Conservation (phyloP, 2,113 vertebrate genomes). For the Delphinus delphis region DNA sequence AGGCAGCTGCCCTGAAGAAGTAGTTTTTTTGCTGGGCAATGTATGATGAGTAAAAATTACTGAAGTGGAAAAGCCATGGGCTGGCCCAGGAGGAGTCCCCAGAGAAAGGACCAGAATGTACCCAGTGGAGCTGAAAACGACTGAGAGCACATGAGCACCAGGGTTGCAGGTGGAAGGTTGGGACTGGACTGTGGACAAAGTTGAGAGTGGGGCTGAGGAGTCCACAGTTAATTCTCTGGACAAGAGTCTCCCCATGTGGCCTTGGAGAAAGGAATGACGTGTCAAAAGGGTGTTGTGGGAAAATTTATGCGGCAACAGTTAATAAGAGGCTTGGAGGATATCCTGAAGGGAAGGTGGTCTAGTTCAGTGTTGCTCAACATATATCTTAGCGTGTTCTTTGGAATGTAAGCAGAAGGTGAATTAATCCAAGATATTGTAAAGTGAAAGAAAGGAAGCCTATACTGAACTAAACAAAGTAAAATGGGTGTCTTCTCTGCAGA, state of each 20-base stretch:
- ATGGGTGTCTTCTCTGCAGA: background rate
- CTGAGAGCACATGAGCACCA: background rate
- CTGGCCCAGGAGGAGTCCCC: background rate
- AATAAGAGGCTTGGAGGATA: background rate
- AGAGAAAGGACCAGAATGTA: background rate
- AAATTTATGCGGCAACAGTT: background rate
- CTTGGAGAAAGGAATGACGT: background rate
- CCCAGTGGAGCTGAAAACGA: background rate
- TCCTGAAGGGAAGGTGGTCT: background rate
- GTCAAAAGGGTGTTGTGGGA: background rate
- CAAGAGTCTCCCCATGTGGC: background rate
- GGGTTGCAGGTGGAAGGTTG: background rate
- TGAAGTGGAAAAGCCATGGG: background rate
- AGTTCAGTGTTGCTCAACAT: background rate
- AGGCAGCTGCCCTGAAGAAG: background rate
- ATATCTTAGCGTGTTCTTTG: background rate
- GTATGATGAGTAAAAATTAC: background rate
- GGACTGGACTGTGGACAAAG: background rate
- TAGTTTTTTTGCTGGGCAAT: background rate
- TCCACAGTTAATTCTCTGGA: background rate
- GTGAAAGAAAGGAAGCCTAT: background rate
- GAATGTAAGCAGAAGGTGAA: background rate
- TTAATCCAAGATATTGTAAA: background rate
- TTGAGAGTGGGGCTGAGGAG: background rate
- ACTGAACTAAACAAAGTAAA: background rate